Evolutionary conservation across 2,797 vertebrate genomes (phyloP), one percentile per base, ranked within the genome.

Genomic region (Fistularia commersonii): DNA sequence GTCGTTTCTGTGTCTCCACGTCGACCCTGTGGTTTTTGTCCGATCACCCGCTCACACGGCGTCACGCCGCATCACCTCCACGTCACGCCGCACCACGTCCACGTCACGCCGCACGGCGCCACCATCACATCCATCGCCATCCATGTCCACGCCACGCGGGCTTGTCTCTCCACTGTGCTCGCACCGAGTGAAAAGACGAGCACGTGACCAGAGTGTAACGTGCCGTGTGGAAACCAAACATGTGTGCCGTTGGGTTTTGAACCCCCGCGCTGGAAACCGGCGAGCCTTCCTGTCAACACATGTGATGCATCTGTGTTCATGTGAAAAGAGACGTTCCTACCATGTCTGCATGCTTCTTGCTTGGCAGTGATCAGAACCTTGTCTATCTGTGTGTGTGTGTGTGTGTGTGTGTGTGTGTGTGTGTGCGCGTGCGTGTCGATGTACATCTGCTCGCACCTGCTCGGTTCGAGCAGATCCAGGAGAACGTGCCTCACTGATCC

Each of bases 261-360:
- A 66, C 51, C 56, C 74, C 58, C 77, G 65, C 77, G 77, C 58
- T 79, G 77, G 70, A 78, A 71, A 74, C 49, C 56, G 66, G 77
- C 69, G 72, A 72, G 74, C 75, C 64, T 74, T 48, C 62, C 60
- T 79, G 80, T 86, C 45, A 67, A 84, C 77, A 86, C 82, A 84
- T 81, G 77, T 82, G 70, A 80, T 82, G 78, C 83, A 87, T 87
- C 66, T 78, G 85, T 87, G 77, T 80, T 88, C 81, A 87, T 85
- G 82, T 85, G 72, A 52, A 52, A 37, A 44, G 45, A 6, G 15
- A 37, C 8, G 38, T 75, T 79, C 51, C 70, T 76, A 72, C 80
- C 69, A 82, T 88, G 81, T 81, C n/a, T 85, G 88, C 88, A 90
- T 91, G 88, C 77, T 84, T 79, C 31, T 77, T 76, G 80, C 69